Conservation (phyloP, 2,888 invertebrate species). For the Thecocarcelia acutangulata region DNA sequence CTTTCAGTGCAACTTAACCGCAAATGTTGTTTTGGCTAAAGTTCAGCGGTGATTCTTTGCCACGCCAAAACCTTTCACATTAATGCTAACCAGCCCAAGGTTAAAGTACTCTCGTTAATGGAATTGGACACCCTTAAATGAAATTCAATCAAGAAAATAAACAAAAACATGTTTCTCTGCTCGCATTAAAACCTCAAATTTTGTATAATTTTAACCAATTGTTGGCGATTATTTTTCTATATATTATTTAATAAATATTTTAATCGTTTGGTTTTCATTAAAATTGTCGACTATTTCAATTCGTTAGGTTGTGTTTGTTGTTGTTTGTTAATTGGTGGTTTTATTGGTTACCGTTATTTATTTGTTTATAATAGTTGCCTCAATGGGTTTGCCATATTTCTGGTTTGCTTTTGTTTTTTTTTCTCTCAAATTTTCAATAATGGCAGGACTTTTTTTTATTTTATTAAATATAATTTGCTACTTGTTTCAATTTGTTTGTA, state of each 20-base stretch:
- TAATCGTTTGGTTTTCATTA: constrained; percentile 6
- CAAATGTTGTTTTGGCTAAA: no score
- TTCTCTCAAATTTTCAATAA: constrained; percentile 40
- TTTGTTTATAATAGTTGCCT: constrained; percentile 14
- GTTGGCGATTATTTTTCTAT: background rate
- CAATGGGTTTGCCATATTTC: constrained; percentile 39
- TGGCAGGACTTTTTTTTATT: constrained; percentile 65
- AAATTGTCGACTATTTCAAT: constrained; percentile 58
- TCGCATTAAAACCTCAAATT: constrained; percentile 26
- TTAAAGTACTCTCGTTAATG: background rate
- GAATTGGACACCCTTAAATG: no score
- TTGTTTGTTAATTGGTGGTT: constrained; percentile 45
- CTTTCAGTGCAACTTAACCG: no score
- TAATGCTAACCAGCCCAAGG: background rate
- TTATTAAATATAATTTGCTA: constrained; percentile 26
- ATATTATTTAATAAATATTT: constrained; percentile 22
- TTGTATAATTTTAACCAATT: constrained; percentile 13
- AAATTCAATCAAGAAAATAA: no score
- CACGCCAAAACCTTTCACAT: no score
- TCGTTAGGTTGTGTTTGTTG: constrained; percentile 39
- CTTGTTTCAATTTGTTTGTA: constrained; percentile 25
- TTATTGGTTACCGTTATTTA: constrained; percentile 39
- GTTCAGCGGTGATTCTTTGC: no score
- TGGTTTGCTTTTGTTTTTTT: no score
- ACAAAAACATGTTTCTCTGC: no score